Conservation (phyloP, 2,888 invertebrate species). For the Pandemis heparana region DNA sequence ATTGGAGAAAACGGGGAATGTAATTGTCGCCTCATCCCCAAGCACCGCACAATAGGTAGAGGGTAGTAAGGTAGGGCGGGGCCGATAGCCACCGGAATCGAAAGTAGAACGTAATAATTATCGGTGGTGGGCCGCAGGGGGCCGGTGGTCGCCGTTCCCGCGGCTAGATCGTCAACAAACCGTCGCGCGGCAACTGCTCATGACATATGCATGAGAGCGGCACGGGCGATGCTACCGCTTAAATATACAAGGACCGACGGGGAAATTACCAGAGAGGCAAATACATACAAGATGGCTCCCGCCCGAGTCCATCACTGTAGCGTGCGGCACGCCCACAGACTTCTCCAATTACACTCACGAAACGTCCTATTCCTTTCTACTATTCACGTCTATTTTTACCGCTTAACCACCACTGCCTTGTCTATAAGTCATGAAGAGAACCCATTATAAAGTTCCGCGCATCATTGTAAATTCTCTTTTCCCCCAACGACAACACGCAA, state of each 20-base stretch:
- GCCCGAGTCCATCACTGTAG: constrained; percentile 59
- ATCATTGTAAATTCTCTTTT: constrained; percentile 73
- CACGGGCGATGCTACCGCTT: constrained; percentile 73
- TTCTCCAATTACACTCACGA: constrained; percentile 78
- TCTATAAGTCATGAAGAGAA: constrained; percentile 77
- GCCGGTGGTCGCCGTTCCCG: constrained; percentile 77
- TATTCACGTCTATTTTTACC: constrained; percentile 72
- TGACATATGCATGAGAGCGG: constrained; percentile 85
- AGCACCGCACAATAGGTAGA: constrained; percentile 52
- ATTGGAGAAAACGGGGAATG: constrained; percentile 70
- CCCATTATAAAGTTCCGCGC: constrained; percentile 68
- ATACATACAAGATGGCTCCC: constrained; percentile 79
- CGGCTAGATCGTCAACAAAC: constrained; percentile 82
- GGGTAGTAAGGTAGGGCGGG: constrained; percentile 56
- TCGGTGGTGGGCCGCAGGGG: constrained; percentile 68
- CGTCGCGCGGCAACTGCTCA: constrained; percentile 84
- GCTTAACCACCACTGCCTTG: constrained; percentile 58
- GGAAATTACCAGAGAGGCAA: constrained; percentile 80
- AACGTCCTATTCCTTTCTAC: constrained; percentile 71
- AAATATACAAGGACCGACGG: constrained; percentile 81
- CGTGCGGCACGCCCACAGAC: constrained; percentile 71
- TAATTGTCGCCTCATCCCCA: constrained; percentile 82
- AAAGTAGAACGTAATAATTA: constrained; percentile 82
- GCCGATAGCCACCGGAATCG: constrained; percentile 74
- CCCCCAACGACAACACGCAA: constrained; percentile 24